phyloP scores from a whole-genome alignment of 2,888 invertebrate genomes.

The Rhogogaster chlorosoma region DNA sequence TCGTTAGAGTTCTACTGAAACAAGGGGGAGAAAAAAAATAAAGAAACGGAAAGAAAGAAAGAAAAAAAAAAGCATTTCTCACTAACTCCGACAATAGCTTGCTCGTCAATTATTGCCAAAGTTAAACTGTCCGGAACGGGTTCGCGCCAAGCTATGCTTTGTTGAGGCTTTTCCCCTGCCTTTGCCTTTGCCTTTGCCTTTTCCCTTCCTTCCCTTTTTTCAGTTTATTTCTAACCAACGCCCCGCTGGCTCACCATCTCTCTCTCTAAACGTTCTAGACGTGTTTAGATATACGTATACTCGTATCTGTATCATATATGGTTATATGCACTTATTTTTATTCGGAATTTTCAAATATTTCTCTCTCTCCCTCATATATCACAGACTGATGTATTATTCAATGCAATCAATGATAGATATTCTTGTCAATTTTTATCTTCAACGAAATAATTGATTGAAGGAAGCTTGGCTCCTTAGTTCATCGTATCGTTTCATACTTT shows the following conservation, averaged over 20 bases:
- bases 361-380: neutral
- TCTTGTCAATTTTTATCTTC: neutral
- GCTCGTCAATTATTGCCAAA: conserved; percentile 26
- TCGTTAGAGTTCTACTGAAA: neutral
- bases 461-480: neutral
- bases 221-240: neutral
- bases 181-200: neutral
- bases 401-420: neutral
- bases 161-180: conserved; percentile 18
- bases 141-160: neutral
- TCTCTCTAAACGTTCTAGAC: neutral
- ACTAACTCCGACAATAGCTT: neutral
- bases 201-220: no score
- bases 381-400: neutral
- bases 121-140: conserved; percentile 35
- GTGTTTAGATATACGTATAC: conserved; percentile 1
- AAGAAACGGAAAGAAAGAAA: neutral
- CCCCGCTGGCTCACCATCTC: neutral
- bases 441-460: conserved; percentile 11
- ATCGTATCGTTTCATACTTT: conserved; percentile 9
- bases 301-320: neutral
- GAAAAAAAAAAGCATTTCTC: neutral
- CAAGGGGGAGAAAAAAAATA: neutral
- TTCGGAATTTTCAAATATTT: neutral
- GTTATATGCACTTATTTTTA: neutral